Base-by-base conservation (phyloP, 2,113 vertebrate genomes). In the Motacilla alba region DNA sequence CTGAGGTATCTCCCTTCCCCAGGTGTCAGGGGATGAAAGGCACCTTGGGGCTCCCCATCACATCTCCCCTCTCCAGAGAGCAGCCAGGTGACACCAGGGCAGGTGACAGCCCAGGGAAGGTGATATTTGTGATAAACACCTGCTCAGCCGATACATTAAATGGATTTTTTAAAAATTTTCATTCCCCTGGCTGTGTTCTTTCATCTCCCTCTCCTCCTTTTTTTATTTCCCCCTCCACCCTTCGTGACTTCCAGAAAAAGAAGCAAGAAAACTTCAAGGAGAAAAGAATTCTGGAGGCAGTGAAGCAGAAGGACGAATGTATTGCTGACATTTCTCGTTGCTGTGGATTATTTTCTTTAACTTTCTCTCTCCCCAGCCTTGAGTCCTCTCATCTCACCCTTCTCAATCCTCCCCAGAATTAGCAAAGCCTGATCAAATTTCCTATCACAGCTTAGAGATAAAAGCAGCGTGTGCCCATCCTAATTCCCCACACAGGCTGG, bases 191-290 rank as follows among this genome's bases (percentile, higher is more conserved):
- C 37, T 69, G 15, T 43, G 41, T 56, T 83, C 72, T 90, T 88
- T 87, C n/a, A 70, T 90, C 66, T 60, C 83, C 59, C 27, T 64
- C 64, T 55, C 31, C 50, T 49, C 60, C 9, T 11, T n/a, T 72
- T 64, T 10, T 55, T 39, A 50, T 80, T 46, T 2, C 2, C 3
- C 43, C 37, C n/a, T 44, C 35, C 52, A 33, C 62, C 26, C 68
- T 92, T 81, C 19, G 33, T 94, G 94, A 91, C 90, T 97, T 95
- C 90, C 77, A 93, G 93, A 93, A 96, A 95, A 95, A 96, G 92
- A 2, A 95, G 84, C 94, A 84, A 94, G 87, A 95, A 96, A 96
- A 96, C 91, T 95, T 93, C 80, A 96, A 94, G 95, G 93, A 87
- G 95, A 94, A 92, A 76, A 93, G 83, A 87, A 93, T 94, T 94